Conservation (phyloP, 2,888 invertebrate genomes). For the Ethmia dodecea region DNA sequence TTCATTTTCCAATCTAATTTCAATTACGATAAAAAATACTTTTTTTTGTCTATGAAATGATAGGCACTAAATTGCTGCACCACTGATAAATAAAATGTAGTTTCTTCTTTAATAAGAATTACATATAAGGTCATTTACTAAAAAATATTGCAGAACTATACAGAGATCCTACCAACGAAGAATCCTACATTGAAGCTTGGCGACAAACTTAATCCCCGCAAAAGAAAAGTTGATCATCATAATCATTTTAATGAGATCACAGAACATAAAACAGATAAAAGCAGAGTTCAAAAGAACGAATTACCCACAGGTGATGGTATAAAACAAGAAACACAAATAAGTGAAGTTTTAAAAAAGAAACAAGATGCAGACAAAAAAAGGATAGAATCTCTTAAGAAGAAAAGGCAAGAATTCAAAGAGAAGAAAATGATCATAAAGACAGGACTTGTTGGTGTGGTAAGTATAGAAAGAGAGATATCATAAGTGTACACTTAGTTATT, state of each 20-base stretch:
- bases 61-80: too few relatives aligned
- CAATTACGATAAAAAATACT: too few relatives aligned
- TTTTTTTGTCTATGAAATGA: too few relatives aligned
- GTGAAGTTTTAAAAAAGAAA: constrained; percentile 33
- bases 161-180: constrained; percentile 6
- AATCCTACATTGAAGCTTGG: constrained; percentile 30
- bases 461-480: constrained; percentile 18
- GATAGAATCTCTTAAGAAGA: constrained; percentile 80
- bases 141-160: constrained; percentile 26
- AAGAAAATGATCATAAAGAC: constrained; percentile 81
- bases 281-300: not conserved
- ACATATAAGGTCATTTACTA: too few relatives aligned
- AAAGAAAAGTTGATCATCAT: constrained; percentile 46
- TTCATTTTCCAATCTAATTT: too few relatives aligned
- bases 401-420: constrained; percentile 79
- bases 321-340: not conserved
- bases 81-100: too few relatives aligned
- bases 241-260: not conserved
- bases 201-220: constrained; percentile 48
- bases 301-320: not conserved
- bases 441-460: constrained; percentile 80
- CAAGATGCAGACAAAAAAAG: constrained; percentile 80
- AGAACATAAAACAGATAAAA: constrained; percentile 15
- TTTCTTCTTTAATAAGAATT: too few relatives aligned
- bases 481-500: too few relatives aligned